Evolutionary conservation across 37 sponge, comb jelly and placozoan genomes (phyloP).

Genomic region (Ianthella basta): DNA sequence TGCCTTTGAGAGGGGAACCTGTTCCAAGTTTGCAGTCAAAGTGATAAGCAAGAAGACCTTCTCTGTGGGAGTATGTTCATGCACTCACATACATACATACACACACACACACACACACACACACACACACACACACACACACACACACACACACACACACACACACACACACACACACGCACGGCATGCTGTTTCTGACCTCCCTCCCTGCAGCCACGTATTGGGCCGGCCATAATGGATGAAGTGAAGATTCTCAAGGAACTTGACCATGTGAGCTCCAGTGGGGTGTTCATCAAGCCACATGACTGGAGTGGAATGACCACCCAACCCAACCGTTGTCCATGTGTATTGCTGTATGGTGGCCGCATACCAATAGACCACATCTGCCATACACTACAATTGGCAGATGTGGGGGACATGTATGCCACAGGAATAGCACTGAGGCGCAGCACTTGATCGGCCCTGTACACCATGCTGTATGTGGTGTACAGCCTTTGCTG

Average conservation of each 20-base stretch:
- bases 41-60: constrained; percentile 85
- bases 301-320: no score
- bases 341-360: no score
- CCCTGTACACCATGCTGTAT: not conserved
- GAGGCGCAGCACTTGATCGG: not conserved
- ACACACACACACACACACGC: no score
- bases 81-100: not conserved
- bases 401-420: constrained; percentile 35
- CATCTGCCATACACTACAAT: not conserved
- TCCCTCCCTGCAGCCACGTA: constrained; percentile 68
- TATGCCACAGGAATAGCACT: not conserved
- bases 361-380: constrained; percentile 21
- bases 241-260: constrained; percentile 86
- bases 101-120: no score
- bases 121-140: no score
- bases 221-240: constrained; percentile 74
- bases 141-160: no score
- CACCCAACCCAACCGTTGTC: no score
- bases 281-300: no score
- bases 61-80: constrained; percentile 73
- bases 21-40: constrained; percentile 86
- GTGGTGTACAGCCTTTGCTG: not conserved
- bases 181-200: no score
- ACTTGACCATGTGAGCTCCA: constrained; percentile 70
- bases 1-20: constrained; percentile 79